These are phyloP conservation scores for Drosophila niveifrons DNA, from an alignment of 2,888 invertebrate genomes.

Conservation along the genomic window DNA sequence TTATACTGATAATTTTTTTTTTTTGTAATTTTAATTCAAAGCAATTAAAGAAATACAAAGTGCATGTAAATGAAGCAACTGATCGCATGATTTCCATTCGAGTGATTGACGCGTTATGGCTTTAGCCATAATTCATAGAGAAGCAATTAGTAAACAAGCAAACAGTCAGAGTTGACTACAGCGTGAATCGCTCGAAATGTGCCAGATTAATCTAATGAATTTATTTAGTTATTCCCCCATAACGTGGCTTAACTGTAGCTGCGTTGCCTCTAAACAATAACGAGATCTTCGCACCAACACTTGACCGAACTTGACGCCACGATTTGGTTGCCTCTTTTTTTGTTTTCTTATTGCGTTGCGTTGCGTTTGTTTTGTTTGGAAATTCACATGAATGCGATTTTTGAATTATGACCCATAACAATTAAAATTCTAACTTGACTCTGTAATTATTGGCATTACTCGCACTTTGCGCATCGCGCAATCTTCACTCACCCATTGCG, in stretches of 20 bases:
- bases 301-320: slow-evolving; percentile 27
- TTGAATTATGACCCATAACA: slow-evolving; percentile 57
- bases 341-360: neutral
- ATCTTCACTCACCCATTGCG: slow-evolving; percentile 10
- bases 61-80: slow-evolving; percentile 40
- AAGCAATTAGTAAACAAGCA: slow-evolving; percentile 36
- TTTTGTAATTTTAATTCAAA: slow-evolving; percentile 11
- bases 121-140: slow-evolving; percentile 35
- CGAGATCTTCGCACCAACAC: slow-evolving; percentile 13
- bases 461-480: slow-evolving; percentile 36
- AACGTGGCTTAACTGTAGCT: neutral
- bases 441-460: slow-evolving; percentile 41
- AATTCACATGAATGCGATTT: slow-evolving; percentile 47
- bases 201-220: neutral
- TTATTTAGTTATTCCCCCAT: neutral
- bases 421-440: slow-evolving; percentile 49
- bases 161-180: neutral
- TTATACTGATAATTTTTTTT: slow-evolving; percentile 31
- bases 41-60: slow-evolving; percentile 42
- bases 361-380: slow-evolving; percentile 14
- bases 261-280: slow-evolving; percentile 27
- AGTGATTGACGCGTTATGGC: slow-evolving; percentile 44
- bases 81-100: slow-evolving; percentile 31
- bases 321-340: too few species aligned
- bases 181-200: too few species aligned